Percentiles rank a stretch among this genome's conserved stretches.
phyloP scores from a whole-genome alignment of 2,797 vertebrate genomes.

The Rhinogobio ventralis region DNA sequence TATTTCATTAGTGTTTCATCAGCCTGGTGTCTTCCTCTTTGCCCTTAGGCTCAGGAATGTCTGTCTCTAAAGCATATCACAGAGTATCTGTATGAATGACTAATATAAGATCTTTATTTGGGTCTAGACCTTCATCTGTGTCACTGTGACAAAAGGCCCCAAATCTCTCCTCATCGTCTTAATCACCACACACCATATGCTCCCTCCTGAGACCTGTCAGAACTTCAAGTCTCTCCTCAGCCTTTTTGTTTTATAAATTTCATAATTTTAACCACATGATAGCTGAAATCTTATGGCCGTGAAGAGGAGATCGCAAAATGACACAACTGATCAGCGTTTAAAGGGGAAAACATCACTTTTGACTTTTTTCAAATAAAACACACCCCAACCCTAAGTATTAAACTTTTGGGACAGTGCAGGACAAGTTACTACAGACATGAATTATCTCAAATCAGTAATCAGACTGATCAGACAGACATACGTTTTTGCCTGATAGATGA shows the following conservation, averaged over 20 bases:
- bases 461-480: background rate
- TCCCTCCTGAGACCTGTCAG: constrained; percentile 38
- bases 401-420: background rate
- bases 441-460: background rate
- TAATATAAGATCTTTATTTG: constrained; percentile 50
- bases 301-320: background rate
- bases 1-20: constrained; percentile 53
- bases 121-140: constrained; percentile 39
- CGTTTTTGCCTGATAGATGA: background rate
- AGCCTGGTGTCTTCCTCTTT: constrained; percentile 37
- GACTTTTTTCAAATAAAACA: background rate
- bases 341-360: background rate
- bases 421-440: background rate
- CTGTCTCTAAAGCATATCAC: constrained; percentile 35
- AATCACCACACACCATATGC: constrained; percentile 42
- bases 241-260: background rate
- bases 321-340: background rate
- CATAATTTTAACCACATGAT: constrained; percentile 4
- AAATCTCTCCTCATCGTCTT: constrained; percentile 33
- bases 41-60: constrained; percentile 44
- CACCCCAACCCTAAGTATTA: background rate
- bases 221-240: background rate
- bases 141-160: constrained; percentile 38
- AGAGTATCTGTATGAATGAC: constrained; percentile 53
- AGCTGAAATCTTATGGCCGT: background rate